phyloP scores from a whole-genome alignment of 2,113 vertebrate species.

The Pitta sordida region DNA sequence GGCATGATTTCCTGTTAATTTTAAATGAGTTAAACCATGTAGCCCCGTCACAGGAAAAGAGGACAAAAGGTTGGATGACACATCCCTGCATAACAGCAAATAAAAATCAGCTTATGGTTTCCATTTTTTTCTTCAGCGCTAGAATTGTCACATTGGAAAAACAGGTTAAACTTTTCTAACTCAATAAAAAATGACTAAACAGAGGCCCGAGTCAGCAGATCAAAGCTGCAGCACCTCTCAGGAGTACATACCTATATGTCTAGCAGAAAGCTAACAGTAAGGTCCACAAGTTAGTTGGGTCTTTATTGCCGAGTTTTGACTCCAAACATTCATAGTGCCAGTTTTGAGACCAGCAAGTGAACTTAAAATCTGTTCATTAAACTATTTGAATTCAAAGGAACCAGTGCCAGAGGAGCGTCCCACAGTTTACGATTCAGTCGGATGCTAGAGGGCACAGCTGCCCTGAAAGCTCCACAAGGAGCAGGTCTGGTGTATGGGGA shows the following conservation, averaged over 20 bases:
- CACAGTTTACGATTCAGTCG: background rate
- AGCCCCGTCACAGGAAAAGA: constrained; percentile 88
- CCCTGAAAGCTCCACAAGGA: background rate
- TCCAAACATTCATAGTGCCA: background rate
- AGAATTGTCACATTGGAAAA: constrained; percentile 22
- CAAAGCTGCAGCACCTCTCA: background rate
- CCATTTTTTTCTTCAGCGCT: constrained; percentile 25
- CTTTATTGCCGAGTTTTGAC: background rate
- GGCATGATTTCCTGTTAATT: constrained; percentile 88
- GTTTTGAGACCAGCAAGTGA: background rate
- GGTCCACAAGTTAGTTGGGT: background rate
- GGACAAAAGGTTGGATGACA: constrained; percentile 89
- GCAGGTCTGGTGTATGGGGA: background rate
- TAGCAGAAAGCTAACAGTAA: background rate
- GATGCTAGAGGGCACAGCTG: background rate
- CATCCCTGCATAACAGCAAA: constrained; percentile 82
- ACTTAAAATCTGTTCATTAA: background rate
- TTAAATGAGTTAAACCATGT: constrained; percentile 89
- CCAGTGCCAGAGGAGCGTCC: background rate
- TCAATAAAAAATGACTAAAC: constrained; percentile 17
- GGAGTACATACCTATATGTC: background rate
- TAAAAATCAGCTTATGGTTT: constrained; percentile 56
- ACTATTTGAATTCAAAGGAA: background rate
- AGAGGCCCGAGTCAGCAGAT: background rate
- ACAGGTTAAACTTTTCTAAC: constrained; percentile 8